Evolutionary conservation across 1,140 invertebrate species (phyloP).

Genomic region (Radopholus similis): DNA sequence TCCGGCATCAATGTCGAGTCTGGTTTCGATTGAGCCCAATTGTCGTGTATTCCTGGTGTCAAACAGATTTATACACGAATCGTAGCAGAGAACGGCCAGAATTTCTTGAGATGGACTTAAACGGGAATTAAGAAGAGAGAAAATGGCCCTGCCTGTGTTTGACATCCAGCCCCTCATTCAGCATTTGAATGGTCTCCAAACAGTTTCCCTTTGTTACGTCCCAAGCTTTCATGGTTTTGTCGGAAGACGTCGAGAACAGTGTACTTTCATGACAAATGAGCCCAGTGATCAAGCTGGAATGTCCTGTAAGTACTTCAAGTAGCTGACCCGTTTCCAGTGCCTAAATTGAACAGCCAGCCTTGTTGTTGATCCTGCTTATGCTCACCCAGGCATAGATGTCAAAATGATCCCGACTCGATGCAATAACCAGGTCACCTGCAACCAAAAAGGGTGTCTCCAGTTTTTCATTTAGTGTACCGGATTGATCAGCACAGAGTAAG

Average conservation of each 20-base stretch:
- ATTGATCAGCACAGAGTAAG: slow-evolving; percentile 29
- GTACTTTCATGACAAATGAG: slow-evolving; percentile 18
- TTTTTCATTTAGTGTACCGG: no score
- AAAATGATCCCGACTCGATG: slow-evolving; percentile 31
- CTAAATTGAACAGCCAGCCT: background rate
- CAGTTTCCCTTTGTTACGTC: slow-evolving; percentile 30
- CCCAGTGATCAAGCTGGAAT: slow-evolving; percentile 24
- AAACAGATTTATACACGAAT: slow-evolving; percentile 41
- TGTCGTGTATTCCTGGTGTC: slow-evolving; percentile 22
- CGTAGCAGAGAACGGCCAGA: slow-evolving; percentile 41
- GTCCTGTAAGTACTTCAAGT: slow-evolving; percentile 30
- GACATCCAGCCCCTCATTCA: slow-evolving; percentile 41
- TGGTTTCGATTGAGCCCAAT: slow-evolving; percentile 42
- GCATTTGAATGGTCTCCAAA: slow-evolving; percentile 35
- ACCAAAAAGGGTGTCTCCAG: no score
- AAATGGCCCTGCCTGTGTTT: slow-evolving; percentile 34
- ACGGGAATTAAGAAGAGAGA: background rate
- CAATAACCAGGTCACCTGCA: slow-evolving; percentile 42
- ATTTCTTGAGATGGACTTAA: slow-evolving; percentile 36
- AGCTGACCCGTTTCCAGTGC: slow-evolving; percentile 1
- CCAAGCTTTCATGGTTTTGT: slow-evolving; percentile 46
- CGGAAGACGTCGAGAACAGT: slow-evolving; percentile 34
- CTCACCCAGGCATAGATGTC: slow-evolving; percentile 47
- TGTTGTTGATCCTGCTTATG: background rate
- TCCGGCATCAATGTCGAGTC: slow-evolving; percentile 39